Base-by-base conservation (phyloP, 2,797 vertebrate species). In the Acanthis flammea region DNA sequence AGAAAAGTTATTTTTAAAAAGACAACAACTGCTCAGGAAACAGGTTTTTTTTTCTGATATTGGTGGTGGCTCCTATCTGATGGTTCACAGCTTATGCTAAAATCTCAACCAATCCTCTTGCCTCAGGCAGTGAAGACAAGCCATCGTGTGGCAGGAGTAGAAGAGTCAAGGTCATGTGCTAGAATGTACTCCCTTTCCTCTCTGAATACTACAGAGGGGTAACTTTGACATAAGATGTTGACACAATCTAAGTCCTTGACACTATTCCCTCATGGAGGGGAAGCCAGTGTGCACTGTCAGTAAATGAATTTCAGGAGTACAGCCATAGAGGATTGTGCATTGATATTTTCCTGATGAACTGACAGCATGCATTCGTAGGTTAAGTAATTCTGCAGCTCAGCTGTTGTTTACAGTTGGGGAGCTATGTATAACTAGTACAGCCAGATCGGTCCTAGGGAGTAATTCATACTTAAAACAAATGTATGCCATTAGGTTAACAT, bases 121-220 rank as follows among this genome's bases (percentile, higher is more conserved):
- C 58, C 39, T 88, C 25, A 9, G 75, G 54, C 45, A 83, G 44
- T 60, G 71, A 47, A 82, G 65, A 33, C 44, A 76, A 87, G 82
- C 65, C 90, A 58, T n/a, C 44, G 48, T 50, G 2, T 77, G 50
- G 44, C 62, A 86, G 62, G 65, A 90, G 63, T 10, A 79, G 88
- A 73, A 88, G 55, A 85, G 67, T 86, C 76, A 95, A 96, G 94
- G 93, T 95, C 90, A 82, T 54, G 31, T 88, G 61, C 57, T 83
- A 33, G 80, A 81, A 44, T 73, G 44, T 58, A 5, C 24, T 87
- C 45, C 41, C 31, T 87, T 92, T 94, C 58, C 37, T 77, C 39
- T 75, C 55, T 74, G 72, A 61, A 28, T 16, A 2, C n/a, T 80
- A 14, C 23, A 30, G 71, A 74, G 54, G 41, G 30, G 41, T 86